phyloP scores from a whole-genome alignment of 2,888 invertebrate genomes.

The Lampropteryx suffumata region DNA sequence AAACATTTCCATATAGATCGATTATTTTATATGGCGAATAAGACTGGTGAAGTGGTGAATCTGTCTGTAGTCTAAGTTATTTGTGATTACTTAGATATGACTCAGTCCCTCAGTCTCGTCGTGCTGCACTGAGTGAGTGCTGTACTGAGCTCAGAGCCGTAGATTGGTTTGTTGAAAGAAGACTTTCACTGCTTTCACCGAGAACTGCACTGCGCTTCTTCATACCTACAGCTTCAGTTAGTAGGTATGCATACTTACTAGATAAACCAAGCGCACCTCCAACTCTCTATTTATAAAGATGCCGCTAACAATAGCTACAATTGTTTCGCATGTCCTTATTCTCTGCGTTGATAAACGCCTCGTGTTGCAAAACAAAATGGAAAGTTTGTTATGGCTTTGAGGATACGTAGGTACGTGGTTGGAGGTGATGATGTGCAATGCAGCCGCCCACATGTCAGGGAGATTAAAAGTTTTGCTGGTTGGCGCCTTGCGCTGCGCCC shows the following conservation, averaged over 20 bases:
- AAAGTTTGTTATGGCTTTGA: conserved; percentile 66
- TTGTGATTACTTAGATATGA: too few relatives aligned
- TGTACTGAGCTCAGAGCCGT: conserved; percentile 38
- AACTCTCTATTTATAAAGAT: conserved; percentile 79
- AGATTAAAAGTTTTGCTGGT: conserved; percentile 68
- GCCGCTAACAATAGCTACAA: conserved; percentile 59
- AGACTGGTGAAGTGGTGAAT: too few relatives aligned
- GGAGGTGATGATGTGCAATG: conserved; percentile 74
- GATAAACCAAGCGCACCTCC: conserved; percentile 45
- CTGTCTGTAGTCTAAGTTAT: too few relatives aligned
- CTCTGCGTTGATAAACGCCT: conserved; percentile 55
- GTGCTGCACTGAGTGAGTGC: conserved; percentile 44
- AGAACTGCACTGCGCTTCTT: conserved; percentile 60
- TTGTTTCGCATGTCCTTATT: conserved; percentile 71
- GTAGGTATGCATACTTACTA: conserved; percentile 18
- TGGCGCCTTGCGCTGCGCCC: conserved; percentile 48
- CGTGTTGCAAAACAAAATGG: conserved; percentile 71
- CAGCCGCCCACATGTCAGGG: conserved; percentile 65
- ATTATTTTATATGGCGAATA: too few relatives aligned
- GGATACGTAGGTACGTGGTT: conserved; percentile 57
- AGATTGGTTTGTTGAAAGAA: conserved; percentile 40
- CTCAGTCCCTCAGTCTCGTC: too few relatives aligned
- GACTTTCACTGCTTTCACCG: conserved; percentile 81
- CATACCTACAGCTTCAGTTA: conserved; percentile 44
- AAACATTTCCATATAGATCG: too few relatives aligned